Evolutionary conservation across 2,888 invertebrate genomes (phyloP).

Genomic region (Notodonta ziczac): DNA sequence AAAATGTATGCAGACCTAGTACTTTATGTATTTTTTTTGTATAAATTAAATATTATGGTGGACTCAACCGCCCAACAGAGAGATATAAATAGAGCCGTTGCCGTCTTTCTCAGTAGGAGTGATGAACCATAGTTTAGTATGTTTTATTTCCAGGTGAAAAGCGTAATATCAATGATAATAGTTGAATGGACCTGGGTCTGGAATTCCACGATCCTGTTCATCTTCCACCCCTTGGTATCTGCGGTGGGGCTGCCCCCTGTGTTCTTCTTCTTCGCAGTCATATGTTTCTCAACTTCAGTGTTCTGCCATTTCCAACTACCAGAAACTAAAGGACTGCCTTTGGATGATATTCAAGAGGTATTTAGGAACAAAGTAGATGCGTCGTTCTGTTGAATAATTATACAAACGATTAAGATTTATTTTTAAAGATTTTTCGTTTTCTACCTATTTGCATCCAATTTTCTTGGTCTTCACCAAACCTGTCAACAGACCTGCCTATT

Average conservation of each 20-base stretch:
- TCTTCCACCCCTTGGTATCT: conserved; percentile 53
- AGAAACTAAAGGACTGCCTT: conserved; percentile 61
- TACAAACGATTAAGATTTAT: too few species aligned
- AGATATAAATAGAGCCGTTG: too few species aligned
- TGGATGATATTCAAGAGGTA: conserved; percentile 56
- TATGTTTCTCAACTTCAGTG: conserved; percentile 44
- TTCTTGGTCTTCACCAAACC: too few species aligned
- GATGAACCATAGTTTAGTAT: too few species aligned
- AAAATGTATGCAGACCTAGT: neutral
- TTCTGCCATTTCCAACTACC: conserved; percentile 50
- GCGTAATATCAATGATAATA: conserved; percentile 54
- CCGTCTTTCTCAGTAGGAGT: too few species aligned
- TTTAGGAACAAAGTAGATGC: conserved; percentile 30
- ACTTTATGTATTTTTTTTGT: too few species aligned
- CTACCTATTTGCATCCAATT: too few species aligned
- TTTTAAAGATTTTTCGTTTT: too few species aligned
- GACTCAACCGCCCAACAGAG: too few species aligned
- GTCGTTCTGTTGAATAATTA: too few species aligned
- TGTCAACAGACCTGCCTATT: too few species aligned
- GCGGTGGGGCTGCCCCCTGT: conserved; percentile 52
- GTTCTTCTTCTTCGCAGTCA: conserved; percentile 57
- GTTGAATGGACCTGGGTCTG: conserved; percentile 61
- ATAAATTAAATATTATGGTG: too few species aligned
- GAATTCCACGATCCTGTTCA: conserved; percentile 55
- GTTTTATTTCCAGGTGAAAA: conserved; percentile 50